A percentile compares a stretch with the other conserved stretches of the same genome.
Conservation (phyloP, 92 coral and sea anemone species). For the Epizoanthus ramosus region DNA sequence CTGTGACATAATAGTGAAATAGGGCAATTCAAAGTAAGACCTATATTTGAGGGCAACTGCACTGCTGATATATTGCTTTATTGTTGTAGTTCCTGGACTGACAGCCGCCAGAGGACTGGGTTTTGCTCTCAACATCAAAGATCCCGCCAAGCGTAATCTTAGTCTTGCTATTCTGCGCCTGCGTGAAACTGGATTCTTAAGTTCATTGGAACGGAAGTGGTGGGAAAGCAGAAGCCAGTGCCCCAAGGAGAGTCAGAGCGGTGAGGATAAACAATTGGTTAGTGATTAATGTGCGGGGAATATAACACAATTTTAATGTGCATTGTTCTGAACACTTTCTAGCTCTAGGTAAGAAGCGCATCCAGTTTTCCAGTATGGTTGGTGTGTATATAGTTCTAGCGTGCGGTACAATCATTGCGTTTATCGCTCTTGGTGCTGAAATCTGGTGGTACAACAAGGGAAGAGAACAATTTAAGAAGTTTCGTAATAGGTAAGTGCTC, state of each 20-base stretch:
- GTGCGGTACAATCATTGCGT: neutral
- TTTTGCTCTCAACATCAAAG: constrained; percentile 63
- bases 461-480: neutral
- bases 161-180: constrained; percentile 63
- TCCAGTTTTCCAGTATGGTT: constrained; percentile 11
- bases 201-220: constrained; percentile 61
- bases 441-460: constrained; percentile 13
- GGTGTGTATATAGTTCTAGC: constrained; percentile 26
- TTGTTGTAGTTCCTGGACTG: constrained; percentile 54
- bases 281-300: too few relatives aligned
- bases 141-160: constrained; percentile 55
- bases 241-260: constrained; percentile 16
- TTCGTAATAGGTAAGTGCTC: constrained; percentile 4
- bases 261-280: too few relatives aligned
- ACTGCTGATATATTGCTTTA: too few relatives aligned
- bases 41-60: too few relatives aligned
- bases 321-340: too few relatives aligned
- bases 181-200: constrained; percentile 67
- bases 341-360: constrained; percentile 28
- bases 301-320: too few relatives aligned
- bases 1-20: too few relatives aligned
- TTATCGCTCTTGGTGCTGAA: neutral
- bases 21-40: too few relatives aligned
- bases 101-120: constrained; percentile 65
- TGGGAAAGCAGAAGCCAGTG: constrained; percentile 53